A percentile compares a stretch with the other conserved stretches of the same genome.
Evolutionary conservation across 2,113 vertebrate species (phyloP).

Genomic region (Acanthisitta chloris): DNA sequence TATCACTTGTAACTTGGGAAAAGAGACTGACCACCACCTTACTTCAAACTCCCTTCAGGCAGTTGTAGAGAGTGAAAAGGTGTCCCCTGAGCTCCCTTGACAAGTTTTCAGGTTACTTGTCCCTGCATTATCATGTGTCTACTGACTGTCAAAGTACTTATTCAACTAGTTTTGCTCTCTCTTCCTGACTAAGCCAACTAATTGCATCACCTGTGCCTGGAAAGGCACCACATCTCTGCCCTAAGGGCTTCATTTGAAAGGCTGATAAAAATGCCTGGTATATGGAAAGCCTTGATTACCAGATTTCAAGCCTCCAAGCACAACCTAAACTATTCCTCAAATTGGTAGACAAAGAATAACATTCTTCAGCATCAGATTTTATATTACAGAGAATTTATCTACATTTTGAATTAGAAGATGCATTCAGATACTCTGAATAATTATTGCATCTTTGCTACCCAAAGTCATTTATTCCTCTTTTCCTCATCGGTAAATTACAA

Average conservation of each 20-base stretch:
- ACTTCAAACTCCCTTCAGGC: neutral
- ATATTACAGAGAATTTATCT: neutral
- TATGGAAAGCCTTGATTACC: neutral
- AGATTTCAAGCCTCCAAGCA: neutral
- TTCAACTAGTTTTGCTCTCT: neutral
- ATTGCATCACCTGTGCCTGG: neutral
- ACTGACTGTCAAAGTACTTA: neutral
- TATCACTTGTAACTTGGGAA: accelerated
- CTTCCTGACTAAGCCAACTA: neutral
- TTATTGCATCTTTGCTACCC: neutral
- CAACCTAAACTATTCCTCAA: neutral
- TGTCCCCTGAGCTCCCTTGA: neutral
- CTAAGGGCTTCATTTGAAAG: neutral
- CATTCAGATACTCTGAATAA: neutral
- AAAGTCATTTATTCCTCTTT: neutral
- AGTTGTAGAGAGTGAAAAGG: neutral
- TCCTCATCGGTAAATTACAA: neutral
- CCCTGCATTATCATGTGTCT: neutral
- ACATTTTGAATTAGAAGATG: neutral
- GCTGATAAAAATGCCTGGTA: neutral
- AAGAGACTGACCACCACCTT: neutral
- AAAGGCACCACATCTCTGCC: neutral
- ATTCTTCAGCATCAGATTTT: neutral
- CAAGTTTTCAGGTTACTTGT: neutral
- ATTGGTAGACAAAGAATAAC: neutral